These are phyloP conservation scores for Tachuris rubrigastra DNA, from an alignment of 2,113 vertebrate species.

Conservation along the genomic window DNA sequence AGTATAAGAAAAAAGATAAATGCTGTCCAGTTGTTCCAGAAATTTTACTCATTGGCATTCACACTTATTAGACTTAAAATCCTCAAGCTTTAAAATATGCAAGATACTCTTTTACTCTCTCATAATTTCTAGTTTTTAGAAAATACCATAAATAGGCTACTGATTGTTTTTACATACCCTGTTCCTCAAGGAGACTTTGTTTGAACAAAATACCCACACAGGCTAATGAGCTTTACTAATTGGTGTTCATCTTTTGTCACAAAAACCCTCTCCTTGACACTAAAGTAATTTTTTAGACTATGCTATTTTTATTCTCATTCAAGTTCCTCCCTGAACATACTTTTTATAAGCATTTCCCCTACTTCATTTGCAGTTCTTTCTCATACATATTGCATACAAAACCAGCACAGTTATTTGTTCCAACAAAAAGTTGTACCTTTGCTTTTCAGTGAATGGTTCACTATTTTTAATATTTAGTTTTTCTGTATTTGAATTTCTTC, in stretches of 20 bases:
- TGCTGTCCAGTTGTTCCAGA: neutral
- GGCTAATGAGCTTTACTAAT: neutral
- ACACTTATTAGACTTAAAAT: neutral
- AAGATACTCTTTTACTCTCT: neutral
- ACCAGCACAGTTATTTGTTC: neutral
- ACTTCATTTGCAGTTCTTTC: neutral
- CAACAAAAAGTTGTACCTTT: neutral
- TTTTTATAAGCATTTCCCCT: neutral
- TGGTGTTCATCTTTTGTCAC: neutral
- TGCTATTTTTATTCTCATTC: neutral
- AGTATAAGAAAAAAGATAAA: neutral
- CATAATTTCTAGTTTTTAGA: neutral
- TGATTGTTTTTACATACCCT: neutral
- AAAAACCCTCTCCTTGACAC: neutral
- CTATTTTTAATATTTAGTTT: neutral
- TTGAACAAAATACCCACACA: neutral
- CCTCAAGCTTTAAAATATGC: neutral
- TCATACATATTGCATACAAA: neutral
- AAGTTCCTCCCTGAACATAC: neutral
- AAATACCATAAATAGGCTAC: neutral
- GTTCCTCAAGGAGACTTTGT: neutral
- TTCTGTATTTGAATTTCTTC: neutral
- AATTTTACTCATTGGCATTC: neutral
- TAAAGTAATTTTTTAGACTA: neutral
- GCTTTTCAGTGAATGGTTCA: neutral